Percentiles rank a stretch among this genome's conserved stretches.
These are phyloP conservation scores for Mareca strepera DNA, from an alignment of 2,797 vertebrate genomes.

Conservation along the genomic window DNA sequence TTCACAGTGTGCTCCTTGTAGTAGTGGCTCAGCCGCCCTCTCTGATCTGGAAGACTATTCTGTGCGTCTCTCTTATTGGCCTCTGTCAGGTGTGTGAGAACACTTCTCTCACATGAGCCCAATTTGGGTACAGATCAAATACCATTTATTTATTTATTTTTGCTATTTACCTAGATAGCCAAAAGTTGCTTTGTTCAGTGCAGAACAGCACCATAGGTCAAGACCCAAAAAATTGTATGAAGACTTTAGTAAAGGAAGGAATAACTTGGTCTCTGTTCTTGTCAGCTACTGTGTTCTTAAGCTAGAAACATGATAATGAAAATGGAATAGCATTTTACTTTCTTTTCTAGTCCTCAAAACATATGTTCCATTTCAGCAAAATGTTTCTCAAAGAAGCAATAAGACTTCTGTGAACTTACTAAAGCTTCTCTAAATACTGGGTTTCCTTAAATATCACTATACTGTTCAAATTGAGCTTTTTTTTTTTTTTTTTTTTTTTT, in stretches of 20 bases:
- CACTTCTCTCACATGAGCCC: not conserved
- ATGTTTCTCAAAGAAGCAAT: not conserved
- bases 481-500: too few species aligned
- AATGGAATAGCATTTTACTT: not conserved
- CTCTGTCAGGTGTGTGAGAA: not conserved
- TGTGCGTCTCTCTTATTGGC: not conserved
- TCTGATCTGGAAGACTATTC: not conserved
- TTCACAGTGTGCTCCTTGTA: not conserved
- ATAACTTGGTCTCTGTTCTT: not conserved
- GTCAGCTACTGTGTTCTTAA: not conserved
- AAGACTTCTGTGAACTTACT: not conserved
- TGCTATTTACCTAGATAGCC: not conserved
- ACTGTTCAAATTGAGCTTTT: not conserved
- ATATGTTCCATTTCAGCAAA: not conserved
- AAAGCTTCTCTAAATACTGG: not conserved
- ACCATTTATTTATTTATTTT: not conserved
- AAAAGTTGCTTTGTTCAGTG: not conserved
- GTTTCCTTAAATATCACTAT: not conserved
- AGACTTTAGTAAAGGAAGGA: not conserved
- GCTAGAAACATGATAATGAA: not conserved
- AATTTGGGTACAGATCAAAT: not conserved
- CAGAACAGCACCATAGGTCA: not conserved
- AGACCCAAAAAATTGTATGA: not conserved
- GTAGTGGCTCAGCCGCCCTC: not conserved
- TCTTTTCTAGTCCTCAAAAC: not conserved